Conservation (phyloP, 2,797 vertebrate genomes). For the Tapera naevia region DNA sequence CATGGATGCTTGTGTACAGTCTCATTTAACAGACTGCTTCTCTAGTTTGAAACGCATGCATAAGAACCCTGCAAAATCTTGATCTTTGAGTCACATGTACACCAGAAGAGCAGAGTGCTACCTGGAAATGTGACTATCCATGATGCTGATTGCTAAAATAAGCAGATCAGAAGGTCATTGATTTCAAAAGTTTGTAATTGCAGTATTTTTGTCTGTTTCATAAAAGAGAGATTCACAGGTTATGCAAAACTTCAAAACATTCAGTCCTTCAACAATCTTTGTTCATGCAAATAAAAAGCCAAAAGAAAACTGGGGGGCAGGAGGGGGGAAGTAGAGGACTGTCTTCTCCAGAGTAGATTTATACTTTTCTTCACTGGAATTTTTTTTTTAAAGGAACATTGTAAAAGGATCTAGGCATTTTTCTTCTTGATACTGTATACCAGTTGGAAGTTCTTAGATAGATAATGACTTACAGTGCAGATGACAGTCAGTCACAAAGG, state of each 20-base stretch:
- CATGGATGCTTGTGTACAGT: accelerated
- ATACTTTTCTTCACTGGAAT: neutral
- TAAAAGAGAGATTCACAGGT: neutral
- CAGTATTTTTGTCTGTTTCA: neutral
- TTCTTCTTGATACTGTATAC: neutral
- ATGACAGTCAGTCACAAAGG: neutral
- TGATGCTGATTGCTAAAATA: neutral
- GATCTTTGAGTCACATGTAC: neutral
- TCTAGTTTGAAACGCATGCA: neutral
- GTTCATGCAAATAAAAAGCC: neutral
- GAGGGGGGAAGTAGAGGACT: neutral
- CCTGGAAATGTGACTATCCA: neutral
- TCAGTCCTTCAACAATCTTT: neutral
- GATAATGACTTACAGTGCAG: neutral
- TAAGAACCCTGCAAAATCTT: neutral
- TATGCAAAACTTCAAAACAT: neutral
- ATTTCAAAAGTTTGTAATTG: neutral
- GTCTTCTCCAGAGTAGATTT: neutral
- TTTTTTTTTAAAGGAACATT: neutral
- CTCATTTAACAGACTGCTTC: neutral
- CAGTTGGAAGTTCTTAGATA: neutral
- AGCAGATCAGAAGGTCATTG: neutral
- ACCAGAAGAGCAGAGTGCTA: neutral
- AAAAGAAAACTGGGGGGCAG: neutral
- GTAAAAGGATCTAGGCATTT: neutral